These are phyloP conservation scores for Isaurus tuberculatus DNA, from an alignment of 92 coral and sea anemone genomes.

Conservation along the genomic window DNA sequence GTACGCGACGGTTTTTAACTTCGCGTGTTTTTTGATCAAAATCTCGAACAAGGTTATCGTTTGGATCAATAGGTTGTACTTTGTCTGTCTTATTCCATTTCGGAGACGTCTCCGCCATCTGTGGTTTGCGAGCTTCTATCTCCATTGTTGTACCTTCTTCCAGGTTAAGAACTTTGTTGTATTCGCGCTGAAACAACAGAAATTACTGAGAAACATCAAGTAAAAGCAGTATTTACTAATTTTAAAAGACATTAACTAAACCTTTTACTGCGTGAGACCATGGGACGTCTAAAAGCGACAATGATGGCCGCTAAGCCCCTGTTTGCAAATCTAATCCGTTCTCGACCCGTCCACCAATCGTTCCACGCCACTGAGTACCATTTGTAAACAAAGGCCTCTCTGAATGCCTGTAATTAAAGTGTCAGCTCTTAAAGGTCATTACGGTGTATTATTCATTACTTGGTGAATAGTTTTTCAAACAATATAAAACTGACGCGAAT, in stretches of 20 bases:
- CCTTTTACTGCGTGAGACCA: background rate
- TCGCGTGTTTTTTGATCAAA: background rate
- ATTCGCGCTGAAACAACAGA: slow-evolving; percentile 29
- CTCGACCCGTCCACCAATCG: slow-evolving; percentile 13
- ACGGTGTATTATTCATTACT: background rate
- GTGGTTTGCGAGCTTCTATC: slow-evolving; percentile 12
- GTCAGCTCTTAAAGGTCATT: background rate
- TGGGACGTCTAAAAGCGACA: background rate
- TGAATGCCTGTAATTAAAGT: background rate
- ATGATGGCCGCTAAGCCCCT: background rate
- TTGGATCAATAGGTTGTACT: background rate
- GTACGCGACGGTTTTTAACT: background rate
- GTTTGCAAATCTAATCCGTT: background rate
- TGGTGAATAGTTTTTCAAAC: background rate
- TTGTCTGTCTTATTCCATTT: slow-evolving; percentile 11
- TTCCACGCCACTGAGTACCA: background rate
- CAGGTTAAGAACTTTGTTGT: background rate
- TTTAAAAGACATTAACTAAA: background rate
- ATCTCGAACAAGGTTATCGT: background rate
- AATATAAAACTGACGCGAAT: too few species aligned
- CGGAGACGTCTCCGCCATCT: background rate
- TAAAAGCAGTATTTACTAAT: background rate
- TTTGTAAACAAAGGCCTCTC: slow-evolving; percentile 3
- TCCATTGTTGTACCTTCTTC: background rate
- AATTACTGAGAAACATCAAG: background rate